Evolutionary conservation across 2,888 invertebrate species (phyloP), one percentile per base, ranked within the genome.

Genomic region (Cataglyphis rosenhaueri): DNA sequence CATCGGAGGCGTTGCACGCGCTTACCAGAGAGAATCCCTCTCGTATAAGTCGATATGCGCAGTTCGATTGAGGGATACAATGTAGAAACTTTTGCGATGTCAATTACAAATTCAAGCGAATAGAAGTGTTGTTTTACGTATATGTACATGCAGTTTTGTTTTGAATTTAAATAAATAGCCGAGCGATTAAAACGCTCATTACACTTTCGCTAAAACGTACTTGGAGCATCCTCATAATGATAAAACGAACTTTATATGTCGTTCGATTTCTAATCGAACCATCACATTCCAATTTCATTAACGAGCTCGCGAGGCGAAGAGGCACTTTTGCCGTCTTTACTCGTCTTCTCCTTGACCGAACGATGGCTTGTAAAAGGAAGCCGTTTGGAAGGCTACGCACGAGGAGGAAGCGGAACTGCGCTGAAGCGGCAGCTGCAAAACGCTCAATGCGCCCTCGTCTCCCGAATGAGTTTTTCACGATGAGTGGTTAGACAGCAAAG

Each of bases 401-500:
- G 18, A 44, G 59, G 66, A 62, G 52, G 62, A 35, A 48, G 9
- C 18, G 55, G 38, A 25, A 70, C 55, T 70, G 73, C 38, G 25
- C 25, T 64, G 41, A 85, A 52, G 82, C 74, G 64, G 76, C 74
- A 81, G 84, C 70, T 76, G 78, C 75, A 71, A 85, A 81, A 81
- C 76, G 76, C 29, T 81, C 66, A 64, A 62, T 78, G 83, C 78
- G 59, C 83, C 81, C 81, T 86, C 86, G 75, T 87, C 55, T 52
- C 74, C 57, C 81, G 84, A 87, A 88, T 85, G 86, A 88, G 83
- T 84, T 89, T 86, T 88, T 89, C 86, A 85, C 82, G 73, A 79
- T 35, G 64, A 55, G 70, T 65, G 81, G 87, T 87, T 82, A 74
- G 86, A 68, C 81, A 68, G 35, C 74, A 18, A 29, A 84, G 76